phyloP scores from a whole-genome alignment of 2,113 vertebrate species.

The Ptilorrhoa leucosticta region DNA sequence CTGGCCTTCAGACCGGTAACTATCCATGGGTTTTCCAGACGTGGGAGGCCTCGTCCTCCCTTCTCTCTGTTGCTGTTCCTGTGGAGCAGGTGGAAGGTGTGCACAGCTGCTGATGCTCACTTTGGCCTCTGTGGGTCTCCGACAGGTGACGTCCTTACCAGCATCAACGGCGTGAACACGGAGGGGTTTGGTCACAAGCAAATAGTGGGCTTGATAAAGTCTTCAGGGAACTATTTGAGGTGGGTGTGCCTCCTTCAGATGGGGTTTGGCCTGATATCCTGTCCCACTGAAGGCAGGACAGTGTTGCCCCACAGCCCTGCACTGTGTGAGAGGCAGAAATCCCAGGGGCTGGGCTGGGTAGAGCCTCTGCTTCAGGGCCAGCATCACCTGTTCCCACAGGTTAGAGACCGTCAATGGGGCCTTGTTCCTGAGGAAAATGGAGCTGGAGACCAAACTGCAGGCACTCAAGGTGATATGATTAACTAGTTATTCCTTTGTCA shows the following conservation, averaged over 20 bases:
- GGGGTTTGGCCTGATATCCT: fast-evolving
- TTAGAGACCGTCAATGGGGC: slow-evolving; percentile 85
- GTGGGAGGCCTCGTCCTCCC: not conserved
- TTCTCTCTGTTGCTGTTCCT: not conserved
- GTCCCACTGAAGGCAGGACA: fast-evolving
- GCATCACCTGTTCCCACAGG: slow-evolving; percentile 58
- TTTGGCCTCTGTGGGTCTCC: not conserved
- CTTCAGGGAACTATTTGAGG: slow-evolving; percentile 85
- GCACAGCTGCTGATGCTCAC: not conserved
- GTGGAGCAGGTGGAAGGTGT: not conserved
- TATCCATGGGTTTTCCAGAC: not conserved
- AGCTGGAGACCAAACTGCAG: slow-evolving; percentile 85
- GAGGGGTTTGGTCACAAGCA: slow-evolving; percentile 82
- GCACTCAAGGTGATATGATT: slow-evolving; percentile 80
- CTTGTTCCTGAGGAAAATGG: slow-evolving; percentile 79
- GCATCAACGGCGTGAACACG: slow-evolving; percentile 81
- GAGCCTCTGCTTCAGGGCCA: not conserved
- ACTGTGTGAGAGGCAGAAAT: not conserved
- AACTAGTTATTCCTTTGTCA: fast-evolving
- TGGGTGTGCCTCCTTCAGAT: not conserved
- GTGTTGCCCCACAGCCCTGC: fast-evolving
- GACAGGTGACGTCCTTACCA: slow-evolving; percentile 86
- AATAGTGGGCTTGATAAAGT: slow-evolving; percentile 82
- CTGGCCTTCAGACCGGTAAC: slow-evolving; percentile 88
- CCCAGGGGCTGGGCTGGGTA: not conserved